A percentile compares a stretch with the other conserved stretches of the same genome.
Evolutionary conservation across 2,888 invertebrate species (phyloP).

Genomic region (Idaea dimidiata): DNA sequence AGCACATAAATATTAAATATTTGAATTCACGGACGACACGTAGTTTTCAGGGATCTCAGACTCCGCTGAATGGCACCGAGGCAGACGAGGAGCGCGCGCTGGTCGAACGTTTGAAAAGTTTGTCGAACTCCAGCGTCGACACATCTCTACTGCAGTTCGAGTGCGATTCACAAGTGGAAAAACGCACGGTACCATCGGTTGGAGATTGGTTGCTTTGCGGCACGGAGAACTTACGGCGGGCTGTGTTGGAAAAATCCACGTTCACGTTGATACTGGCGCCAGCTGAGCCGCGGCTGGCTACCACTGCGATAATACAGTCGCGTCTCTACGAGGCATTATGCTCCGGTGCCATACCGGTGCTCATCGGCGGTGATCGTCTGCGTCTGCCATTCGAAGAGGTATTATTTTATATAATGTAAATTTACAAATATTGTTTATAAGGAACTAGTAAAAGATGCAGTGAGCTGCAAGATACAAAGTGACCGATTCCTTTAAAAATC

Average conservation of each 20-base stretch:
- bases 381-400: slow-evolving; percentile 89
- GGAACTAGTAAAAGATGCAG: too few relatives aligned
- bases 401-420: background rate
- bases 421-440: too few relatives aligned
- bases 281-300: slow-evolving; percentile 83
- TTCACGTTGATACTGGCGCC: slow-evolving; percentile 92
- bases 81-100: slow-evolving; percentile 83
- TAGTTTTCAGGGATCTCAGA: slow-evolving; percentile 77
- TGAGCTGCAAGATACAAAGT: too few relatives aligned
- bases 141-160: slow-evolving; percentile 90
- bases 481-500: too few relatives aligned
- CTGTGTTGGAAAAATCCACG: slow-evolving; percentile 89
- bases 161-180: slow-evolving; percentile 89
- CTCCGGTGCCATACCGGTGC: slow-evolving; percentile 93
- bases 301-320: slow-evolving; percentile 87
- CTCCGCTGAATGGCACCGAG: slow-evolving; percentile 45
- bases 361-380: slow-evolving; percentile 90
- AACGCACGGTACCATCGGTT: slow-evolving; percentile 77
- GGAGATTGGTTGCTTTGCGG: slow-evolving; percentile 94
- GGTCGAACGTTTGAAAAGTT: slow-evolving; percentile 84
- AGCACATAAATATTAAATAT: background rate
- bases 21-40: slow-evolving; percentile 71
- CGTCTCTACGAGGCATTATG: slow-evolving; percentile 93
- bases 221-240: slow-evolving; percentile 87
- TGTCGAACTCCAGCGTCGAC: slow-evolving; percentile 84